Base-by-base conservation (phyloP, 2,888 invertebrate genomes). In the Leptura quadrifasciata region DNA sequence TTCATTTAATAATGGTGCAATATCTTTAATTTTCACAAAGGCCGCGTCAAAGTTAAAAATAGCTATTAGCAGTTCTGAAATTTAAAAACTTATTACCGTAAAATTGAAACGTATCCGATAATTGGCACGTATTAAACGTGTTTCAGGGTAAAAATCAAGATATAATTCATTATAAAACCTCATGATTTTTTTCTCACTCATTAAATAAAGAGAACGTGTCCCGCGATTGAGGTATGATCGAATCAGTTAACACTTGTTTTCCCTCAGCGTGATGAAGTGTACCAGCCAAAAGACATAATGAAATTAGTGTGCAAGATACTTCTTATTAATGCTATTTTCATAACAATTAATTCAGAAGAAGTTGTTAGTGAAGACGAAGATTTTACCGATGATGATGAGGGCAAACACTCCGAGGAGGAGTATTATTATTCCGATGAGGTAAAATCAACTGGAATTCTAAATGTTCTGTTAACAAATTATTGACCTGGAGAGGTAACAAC, bases 361-460 rank as follows among this genome's bases (percentile, higher is more conserved):
- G 8, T 1, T 3, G 35, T 10, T 18, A 17, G 12, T 9, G 35
- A 35, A 18, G 35, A 35, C 1, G 31, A 63, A n/a, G 18, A 27
- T 2, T 6, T 0, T 39, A 15, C 39, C 10, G 15, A 2, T 5
- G 27, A 31, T 2, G 6, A 31, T 31, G 27, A 31, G n/a, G 17
- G 15, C 6, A n/a, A 20, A 21, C 10, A 21, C 8, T 31, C 27
- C 17, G 31, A 8, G 6, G 31, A 31, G 60, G 57, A 58, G 0
- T 5, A 31, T 8, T 21, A 1, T 21, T 15, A 20, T 58, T 58
- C 57, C 5, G 24, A 20, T 17, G 57, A 58, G 20, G 57, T 58
- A 58, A 58, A 20, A 58, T 58, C 15, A 58, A 31, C 27, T 6
- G n/a, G n/a, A n/a, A n/a, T n/a, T n/a, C n/a, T n/a, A n/a, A n/a